Percentiles rank a stretch among this genome's conserved stretches.
These are phyloP conservation scores for Borostomias antarcticus DNA, from an alignment of 2,797 vertebrate species.

Conservation along the genomic window DNA sequence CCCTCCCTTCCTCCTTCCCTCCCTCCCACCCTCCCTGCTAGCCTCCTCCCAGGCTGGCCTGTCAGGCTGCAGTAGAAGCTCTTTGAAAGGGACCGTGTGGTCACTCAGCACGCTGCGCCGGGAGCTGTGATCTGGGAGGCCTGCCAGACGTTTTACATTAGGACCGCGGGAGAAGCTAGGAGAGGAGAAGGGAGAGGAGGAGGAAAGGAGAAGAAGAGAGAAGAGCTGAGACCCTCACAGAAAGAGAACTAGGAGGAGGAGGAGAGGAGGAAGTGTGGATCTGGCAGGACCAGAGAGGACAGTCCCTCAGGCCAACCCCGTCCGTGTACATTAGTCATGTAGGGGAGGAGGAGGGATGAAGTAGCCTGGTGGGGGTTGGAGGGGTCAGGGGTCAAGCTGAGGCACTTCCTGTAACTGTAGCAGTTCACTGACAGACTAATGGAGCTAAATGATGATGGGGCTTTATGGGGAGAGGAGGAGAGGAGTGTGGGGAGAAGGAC, in stretches of 20 bases:
- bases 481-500: slow-evolving; percentile 29
- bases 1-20: too few relatives aligned
- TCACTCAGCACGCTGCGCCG: slow-evolving; percentile 11
- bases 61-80: too few relatives aligned
- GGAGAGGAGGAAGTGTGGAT: too few relatives aligned
- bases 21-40: too few relatives aligned
- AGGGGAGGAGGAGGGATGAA: slow-evolving; percentile 11
- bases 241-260: too few relatives aligned
- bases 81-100: not conserved
- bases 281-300: too few relatives aligned
- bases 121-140: not conserved
- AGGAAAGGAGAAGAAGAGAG: too few relatives aligned
- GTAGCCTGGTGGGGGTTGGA: slow-evolving; percentile 14
- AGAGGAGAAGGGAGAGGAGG: too few relatives aligned
- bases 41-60: too few relatives aligned
- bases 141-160: slow-evolving; percentile 8
- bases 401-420: slow-evolving; percentile 72
- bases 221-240: too few relatives aligned
- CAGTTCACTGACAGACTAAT: slow-evolving; percentile 71
- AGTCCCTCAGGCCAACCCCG: too few relatives aligned
- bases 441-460: slow-evolving; percentile 72
- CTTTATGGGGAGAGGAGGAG: slow-evolving; percentile 50
- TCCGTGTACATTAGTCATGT: not conserved
- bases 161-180: slow-evolving; percentile 1
- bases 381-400: slow-evolving; percentile 48